Conservation (phyloP, 2,113 vertebrate species). For the Clarias gariepinus region DNA sequence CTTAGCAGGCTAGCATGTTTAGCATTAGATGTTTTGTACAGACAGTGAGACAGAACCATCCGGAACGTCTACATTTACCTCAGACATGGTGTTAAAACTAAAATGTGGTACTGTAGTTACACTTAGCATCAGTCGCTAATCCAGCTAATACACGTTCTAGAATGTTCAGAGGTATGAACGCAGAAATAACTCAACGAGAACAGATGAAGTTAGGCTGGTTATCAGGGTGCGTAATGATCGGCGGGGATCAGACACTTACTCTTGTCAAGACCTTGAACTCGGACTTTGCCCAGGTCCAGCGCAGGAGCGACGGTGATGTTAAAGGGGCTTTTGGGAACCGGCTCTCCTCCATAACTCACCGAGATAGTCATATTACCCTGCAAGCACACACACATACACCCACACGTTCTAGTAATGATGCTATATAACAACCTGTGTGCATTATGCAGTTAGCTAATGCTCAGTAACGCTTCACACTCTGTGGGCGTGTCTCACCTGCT, state of each 20-base stretch:
- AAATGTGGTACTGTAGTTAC: neutral
- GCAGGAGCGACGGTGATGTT: conserved; percentile 80
- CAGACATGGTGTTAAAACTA: neutral
- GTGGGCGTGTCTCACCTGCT: conserved; percentile 74
- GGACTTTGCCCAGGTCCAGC: conserved; percentile 84
- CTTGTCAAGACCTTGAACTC: conserved; percentile 85
- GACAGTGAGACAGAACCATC: neutral
- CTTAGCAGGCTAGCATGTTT: neutral
- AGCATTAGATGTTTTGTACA: neutral
- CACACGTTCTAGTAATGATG: neutral
- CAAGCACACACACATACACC: conserved; percentile 20
- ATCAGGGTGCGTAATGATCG: neutral
- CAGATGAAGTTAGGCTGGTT: neutral
- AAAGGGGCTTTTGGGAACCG: conserved; percentile 87
- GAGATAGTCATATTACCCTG: conserved; percentile 86
- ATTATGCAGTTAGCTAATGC: neutral
- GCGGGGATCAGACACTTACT: conserved; percentile 73
- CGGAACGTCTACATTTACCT: neutral
- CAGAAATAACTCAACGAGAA: neutral
- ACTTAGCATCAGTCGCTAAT: neutral
- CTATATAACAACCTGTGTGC: neutral
- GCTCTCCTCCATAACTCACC: conserved; percentile 83
- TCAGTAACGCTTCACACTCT: neutral
- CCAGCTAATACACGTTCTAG: neutral
- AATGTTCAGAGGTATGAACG: neutral